phyloP scores from a whole-genome alignment of 2,113 vertebrate species.

The Festucalex cinctus region DNA sequence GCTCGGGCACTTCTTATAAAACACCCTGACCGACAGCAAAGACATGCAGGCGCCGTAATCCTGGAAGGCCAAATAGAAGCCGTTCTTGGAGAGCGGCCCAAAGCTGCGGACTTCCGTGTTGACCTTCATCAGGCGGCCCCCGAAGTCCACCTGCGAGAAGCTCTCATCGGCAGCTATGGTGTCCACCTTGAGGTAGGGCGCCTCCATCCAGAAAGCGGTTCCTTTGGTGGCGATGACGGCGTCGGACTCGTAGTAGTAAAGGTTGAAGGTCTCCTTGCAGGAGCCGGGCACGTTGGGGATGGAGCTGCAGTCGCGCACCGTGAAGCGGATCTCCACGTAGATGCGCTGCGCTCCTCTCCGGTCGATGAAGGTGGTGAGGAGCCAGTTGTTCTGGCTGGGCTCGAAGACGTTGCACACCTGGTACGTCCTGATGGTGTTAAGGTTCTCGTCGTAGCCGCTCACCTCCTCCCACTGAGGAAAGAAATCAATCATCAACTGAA shows the following conservation, averaged over 20 bases:
- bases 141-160: slow-evolving; percentile 99
- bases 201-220: slow-evolving; percentile 94
- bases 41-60: slow-evolving; percentile 99
- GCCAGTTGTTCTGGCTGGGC: slow-evolving; percentile 98
- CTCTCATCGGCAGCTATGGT: slow-evolving; percentile 98
- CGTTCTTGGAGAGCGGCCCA: slow-evolving; percentile 89
- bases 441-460: slow-evolving; percentile 97
- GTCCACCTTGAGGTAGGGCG: slow-evolving; percentile 98
- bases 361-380: slow-evolving; percentile 95
- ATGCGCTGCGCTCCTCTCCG: slow-evolving; percentile 89
- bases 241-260: slow-evolving; percentile 97
- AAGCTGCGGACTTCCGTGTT: slow-evolving; percentile 98
- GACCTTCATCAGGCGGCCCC: slow-evolving; percentile 96
- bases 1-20: slow-evolving; percentile 97
- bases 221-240: slow-evolving; percentile 95
- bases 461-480: slow-evolving; percentile 94
- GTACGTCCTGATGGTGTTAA: slow-evolving; percentile 98
- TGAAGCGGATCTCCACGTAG: slow-evolving; percentile 98
- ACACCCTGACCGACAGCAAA: slow-evolving; percentile 93
- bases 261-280: slow-evolving; percentile 98
- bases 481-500: too few species aligned
- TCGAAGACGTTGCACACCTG: slow-evolving; percentile 99
- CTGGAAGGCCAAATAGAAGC: slow-evolving; percentile 98
- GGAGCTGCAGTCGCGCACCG: slow-evolving; percentile 96
- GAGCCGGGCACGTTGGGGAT: slow-evolving; percentile 95